phyloP scores from a whole-genome alignment of 2,797 vertebrate genomes.

The Notolabrus celidotus region DNA sequence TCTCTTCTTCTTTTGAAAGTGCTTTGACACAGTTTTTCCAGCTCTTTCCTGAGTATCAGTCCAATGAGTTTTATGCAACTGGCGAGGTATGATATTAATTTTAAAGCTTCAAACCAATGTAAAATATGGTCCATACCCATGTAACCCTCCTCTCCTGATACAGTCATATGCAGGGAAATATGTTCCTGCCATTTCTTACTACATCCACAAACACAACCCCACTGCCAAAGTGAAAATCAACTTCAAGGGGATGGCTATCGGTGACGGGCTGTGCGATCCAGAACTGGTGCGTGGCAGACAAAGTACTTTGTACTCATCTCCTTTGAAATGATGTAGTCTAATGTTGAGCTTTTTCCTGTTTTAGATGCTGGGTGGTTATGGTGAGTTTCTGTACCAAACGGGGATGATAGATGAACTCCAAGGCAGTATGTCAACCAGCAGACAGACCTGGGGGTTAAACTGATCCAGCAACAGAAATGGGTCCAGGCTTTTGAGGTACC shows the following conservation, averaged over 20 bases:
- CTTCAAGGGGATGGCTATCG: constrained; percentile 89
- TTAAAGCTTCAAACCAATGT: too few relatives aligned
- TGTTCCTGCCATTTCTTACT: constrained; percentile 86
- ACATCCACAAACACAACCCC: constrained; percentile 88
- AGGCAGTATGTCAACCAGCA: constrained; percentile 82
- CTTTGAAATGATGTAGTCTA: not conserved
- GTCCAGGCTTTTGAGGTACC: constrained; percentile 86
- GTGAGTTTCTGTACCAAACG: constrained; percentile 83
- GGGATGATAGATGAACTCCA: constrained; percentile 83
- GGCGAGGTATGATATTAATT: constrained; percentile 83
- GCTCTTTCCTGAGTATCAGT: constrained; percentile 89
- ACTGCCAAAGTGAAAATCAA: constrained; percentile 84
- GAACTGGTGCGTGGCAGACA: constrained; percentile 80
- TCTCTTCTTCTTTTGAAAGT: constrained; percentile 71
- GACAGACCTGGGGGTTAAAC: constrained; percentile 75
- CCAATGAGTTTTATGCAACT: constrained; percentile 89
- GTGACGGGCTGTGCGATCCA: constrained; percentile 89
- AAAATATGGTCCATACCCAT: not conserved
- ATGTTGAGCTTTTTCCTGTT: not conserved
- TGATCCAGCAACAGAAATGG: constrained; percentile 87
- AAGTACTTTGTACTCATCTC: too few relatives aligned
- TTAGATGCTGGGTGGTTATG: constrained; percentile 85
- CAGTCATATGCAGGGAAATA: constrained; percentile 91
- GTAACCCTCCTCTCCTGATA: constrained; percentile 23
- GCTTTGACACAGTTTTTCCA: constrained; percentile 89